These are phyloP conservation scores for Hemithea aestivaria DNA, from an alignment of 2,888 invertebrate genomes.

Conservation along the genomic window DNA sequence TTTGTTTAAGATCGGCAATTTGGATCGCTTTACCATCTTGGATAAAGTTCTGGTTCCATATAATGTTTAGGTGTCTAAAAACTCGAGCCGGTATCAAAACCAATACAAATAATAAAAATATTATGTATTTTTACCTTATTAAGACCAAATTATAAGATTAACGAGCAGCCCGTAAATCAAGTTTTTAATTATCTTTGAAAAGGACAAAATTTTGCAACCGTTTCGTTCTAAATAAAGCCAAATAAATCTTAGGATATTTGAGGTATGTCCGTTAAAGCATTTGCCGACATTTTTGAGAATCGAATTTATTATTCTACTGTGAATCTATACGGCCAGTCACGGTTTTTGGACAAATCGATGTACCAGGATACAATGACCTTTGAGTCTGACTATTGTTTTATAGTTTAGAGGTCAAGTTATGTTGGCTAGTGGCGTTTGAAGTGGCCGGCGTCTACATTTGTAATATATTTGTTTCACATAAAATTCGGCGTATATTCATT, in stretches of 20 bases:
- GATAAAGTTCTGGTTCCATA: too few relatives aligned
- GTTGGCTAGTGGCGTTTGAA: slow-evolving; percentile 57
- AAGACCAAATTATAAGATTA: slow-evolving; percentile 27
- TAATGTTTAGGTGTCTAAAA: too few relatives aligned
- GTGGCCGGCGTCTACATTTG: slow-evolving; percentile 49
- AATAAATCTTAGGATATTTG: slow-evolving; percentile 70
- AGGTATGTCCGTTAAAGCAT: slow-evolving; percentile 53
- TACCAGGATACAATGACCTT: slow-evolving; percentile 39
- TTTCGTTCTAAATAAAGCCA: slow-evolving; percentile 49
- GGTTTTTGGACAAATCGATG: slow-evolving; percentile 45
- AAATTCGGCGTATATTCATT: slow-evolving; percentile 63
- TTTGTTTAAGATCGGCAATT: too few relatives aligned
- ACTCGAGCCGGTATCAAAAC: too few relatives aligned
- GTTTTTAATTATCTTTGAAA: slow-evolving; percentile 42
- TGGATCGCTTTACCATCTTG: too few relatives aligned
- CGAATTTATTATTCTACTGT: slow-evolving; percentile 36
- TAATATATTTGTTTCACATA: slow-evolving; percentile 63
- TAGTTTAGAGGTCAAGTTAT: slow-evolving; percentile 25
- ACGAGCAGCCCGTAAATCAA: slow-evolving; percentile 46
- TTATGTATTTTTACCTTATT: slow-evolving; percentile 15
- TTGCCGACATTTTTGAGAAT: slow-evolving; percentile 59
- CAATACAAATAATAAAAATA: too few relatives aligned
- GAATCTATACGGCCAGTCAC: slow-evolving; percentile 51
- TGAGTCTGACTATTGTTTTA: slow-evolving; percentile 28
- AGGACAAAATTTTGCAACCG: slow-evolving; percentile 38